Percentiles rank a stretch among this genome's conserved stretches.
Evolutionary conservation across 2,888 invertebrate species (phyloP).

Genomic region (Mactromeris polynyma): DNA sequence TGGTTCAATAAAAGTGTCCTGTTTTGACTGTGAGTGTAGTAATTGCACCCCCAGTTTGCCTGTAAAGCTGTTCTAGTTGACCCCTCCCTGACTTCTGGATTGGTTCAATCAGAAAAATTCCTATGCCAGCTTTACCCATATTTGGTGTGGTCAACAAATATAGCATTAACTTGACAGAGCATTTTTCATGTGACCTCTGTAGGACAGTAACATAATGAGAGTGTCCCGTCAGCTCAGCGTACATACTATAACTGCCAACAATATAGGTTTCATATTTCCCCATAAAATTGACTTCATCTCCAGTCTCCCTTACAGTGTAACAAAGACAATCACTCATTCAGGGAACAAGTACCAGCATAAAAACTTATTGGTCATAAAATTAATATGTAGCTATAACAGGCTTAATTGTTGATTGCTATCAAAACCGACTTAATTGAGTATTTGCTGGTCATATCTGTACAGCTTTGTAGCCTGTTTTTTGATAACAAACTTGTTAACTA

Average conservation of each 20-base stretch:
- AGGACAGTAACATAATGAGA: not conserved
- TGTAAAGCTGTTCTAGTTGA: too few species aligned
- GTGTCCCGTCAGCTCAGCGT: not conserved
- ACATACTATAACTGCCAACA: constrained; percentile 4
- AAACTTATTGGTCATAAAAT: constrained; percentile 35
- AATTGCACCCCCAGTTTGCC: too few species aligned
- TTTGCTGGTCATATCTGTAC: not conserved
- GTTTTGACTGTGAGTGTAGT: too few species aligned
- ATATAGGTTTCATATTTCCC: constrained; percentile 10
- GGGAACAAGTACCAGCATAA: constrained; percentile 27
- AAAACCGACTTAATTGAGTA: not conserved
- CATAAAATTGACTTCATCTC: constrained; percentile 34
- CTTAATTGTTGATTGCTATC: not conserved
- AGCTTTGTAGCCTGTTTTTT: not conserved
- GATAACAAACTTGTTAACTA: constrained; percentile 19
- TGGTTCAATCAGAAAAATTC: too few species aligned
- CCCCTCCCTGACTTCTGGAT: too few species aligned
- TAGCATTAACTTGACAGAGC: not conserved
- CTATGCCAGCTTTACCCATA: not conserved
- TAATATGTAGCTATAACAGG: constrained; percentile 22
- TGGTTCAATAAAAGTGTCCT: too few species aligned
- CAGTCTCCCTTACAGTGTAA: not conserved
- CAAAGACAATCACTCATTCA: constrained; percentile 36
- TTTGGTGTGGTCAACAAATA: not conserved
- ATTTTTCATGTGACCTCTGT: not conserved